phyloP scores from a whole-genome alignment of 2,888 invertebrate genomes.

The Perdita meconis region DNA sequence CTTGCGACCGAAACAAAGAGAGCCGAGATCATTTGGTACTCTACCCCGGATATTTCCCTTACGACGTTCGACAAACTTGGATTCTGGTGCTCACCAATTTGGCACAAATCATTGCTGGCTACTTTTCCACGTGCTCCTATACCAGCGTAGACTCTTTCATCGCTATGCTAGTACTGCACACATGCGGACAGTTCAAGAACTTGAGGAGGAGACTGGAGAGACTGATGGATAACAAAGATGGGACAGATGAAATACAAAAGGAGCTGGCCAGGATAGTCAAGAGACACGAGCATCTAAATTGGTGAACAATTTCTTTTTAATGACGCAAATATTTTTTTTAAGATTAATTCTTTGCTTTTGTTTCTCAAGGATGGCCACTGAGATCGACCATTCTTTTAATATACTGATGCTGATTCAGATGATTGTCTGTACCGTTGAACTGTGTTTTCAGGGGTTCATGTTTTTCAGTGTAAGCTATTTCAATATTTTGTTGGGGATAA shows the following conservation, averaged over 20 bases:
- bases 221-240: conserved; percentile 9
- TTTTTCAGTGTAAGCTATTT: conserved; percentile 41
- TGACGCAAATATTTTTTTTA: no score
- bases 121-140: conserved; percentile 47
- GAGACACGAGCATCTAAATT: conserved; percentile 59
- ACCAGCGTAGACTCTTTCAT: conserved; percentile 62
- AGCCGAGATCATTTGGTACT: conserved; percentile 9
- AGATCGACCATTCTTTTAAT: conserved; percentile 72
- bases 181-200: conserved; percentile 61
- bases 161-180: conserved; percentile 63
- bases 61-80: conserved; percentile 30
- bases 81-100: conserved; percentile 34
- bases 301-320: conserved; percentile 48
- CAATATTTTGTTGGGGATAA: no score
- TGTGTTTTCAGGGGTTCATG: conserved; percentile 73
- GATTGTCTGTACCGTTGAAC: conserved; percentile 66
- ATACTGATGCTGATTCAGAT: conserved; percentile 69
- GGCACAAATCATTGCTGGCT: conserved; percentile 46
- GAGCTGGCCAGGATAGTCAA: conserved; percentile 52
- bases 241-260: conserved; percentile 4
- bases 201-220: conserved; percentile 27
- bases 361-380: conserved; percentile 61
- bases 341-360: no score
- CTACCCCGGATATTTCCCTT: conserved; percentile 59
- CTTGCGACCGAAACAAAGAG: background rate